A percentile compares a stretch with the other conserved stretches of the same genome.
phyloP scores from a whole-genome alignment of 2,113 vertebrate species.

The Sinosuthora webbiana region DNA sequence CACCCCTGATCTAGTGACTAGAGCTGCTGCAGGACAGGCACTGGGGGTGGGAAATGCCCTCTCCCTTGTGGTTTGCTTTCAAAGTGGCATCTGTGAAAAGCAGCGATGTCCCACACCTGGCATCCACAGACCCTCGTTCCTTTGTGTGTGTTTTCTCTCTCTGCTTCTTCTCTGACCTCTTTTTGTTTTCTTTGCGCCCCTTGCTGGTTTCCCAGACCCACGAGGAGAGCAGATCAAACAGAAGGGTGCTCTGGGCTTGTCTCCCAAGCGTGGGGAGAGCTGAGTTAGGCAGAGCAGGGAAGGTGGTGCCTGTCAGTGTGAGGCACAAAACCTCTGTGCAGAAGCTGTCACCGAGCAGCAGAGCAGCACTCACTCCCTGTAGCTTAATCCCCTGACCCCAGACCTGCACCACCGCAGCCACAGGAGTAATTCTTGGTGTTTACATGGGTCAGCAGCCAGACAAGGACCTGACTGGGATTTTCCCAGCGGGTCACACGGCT shows the following conservation, averaged over 20 bases:
- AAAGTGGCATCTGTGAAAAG: background rate
- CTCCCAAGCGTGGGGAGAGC: background rate
- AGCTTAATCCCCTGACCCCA: conserved; percentile 45
- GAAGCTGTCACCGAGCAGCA: background rate
- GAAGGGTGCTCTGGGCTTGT: background rate
- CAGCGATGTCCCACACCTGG: background rate
- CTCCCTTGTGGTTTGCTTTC: background rate
- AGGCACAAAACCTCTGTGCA: background rate
- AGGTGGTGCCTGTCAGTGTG: background rate
- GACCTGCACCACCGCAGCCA: background rate
- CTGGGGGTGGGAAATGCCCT: background rate
- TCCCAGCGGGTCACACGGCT: background rate
- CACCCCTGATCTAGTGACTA: background rate
- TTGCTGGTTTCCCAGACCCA: background rate
- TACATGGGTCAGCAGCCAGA: conserved; percentile 40
- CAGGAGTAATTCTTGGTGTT: conserved; percentile 23
- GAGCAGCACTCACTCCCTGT: background rate
- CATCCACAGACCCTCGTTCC: background rate
- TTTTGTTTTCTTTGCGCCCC: background rate
- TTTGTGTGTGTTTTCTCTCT: background rate
- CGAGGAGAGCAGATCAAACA: background rate
- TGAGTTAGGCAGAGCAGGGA: background rate
- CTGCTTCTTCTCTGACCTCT: background rate
- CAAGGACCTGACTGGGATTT: conserved; percentile 45
- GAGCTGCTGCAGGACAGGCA: background rate